Base-by-base conservation (phyloP, 2,113 vertebrate species). In the Caloenas nicobarica region DNA sequence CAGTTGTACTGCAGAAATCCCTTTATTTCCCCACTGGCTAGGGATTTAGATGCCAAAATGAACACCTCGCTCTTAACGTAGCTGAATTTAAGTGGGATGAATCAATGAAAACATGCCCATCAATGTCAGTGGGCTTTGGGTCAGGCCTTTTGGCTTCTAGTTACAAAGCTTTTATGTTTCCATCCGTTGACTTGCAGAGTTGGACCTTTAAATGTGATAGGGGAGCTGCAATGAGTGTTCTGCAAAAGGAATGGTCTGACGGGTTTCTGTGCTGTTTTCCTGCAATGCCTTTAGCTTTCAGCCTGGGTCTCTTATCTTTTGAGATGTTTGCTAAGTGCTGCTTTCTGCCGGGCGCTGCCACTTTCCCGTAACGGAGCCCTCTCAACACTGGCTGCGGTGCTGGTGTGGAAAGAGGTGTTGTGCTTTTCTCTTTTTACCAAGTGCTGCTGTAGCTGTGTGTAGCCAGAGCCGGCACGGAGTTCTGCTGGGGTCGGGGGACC, bases 301-400 rank as follows among this genome's bases (percentile, higher is more conserved):
- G 33, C 31, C 62, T 1, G 2, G 12, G 4, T 72, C 18, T 69
- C 5, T 26, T 24, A 33, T 24, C 26, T 84, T 74, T 6, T 12
- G 10, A 31, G 29, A 2, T 2, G 0, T 73, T 36, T 53, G 34
- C 51, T 33, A 42, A 73, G 61, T 3, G 1, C 53, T 42, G n/a
- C 56, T 77, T 58, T 66, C 16, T 56, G 23, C 8, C 0, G 10
- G 56, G 16, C 7, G 0, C 42, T 64, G 60, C 51, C n/a, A 1
- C 54, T 36, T 6, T 34, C 34, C 66, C 26, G 14, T 16, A 25
- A 10, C 56, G 50, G 34, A 96, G 44, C 54, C 54, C 19, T 28
- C 58, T 22, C 13, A 10, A 33, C 33, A 17, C 68, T n/a, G 23
- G 33, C 62, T 33, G 51, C 0, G 0, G 6, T 31, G 42, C 34